phyloP scores from a whole-genome alignment of 2,888 invertebrate genomes.

The Frankliniella intonsa region DNA sequence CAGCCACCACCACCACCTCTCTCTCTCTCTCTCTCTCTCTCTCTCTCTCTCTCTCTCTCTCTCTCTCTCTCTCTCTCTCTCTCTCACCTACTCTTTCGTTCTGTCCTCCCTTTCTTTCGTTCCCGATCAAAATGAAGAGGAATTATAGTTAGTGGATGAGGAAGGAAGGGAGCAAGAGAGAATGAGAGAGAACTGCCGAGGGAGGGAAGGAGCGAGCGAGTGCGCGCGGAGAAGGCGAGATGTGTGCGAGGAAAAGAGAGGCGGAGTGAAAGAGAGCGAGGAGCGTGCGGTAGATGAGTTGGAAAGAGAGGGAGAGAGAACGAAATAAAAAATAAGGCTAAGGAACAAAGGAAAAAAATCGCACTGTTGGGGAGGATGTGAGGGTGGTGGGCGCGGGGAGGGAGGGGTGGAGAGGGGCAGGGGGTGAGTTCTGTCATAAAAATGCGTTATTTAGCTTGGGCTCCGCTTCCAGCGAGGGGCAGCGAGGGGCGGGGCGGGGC shows the following conservation, averaged over 20 bases:
- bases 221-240: too few species aligned
- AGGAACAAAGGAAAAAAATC: slow-evolving; percentile 27
- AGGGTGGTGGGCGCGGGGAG: neutral
- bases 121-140: slow-evolving; percentile 25
- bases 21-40: too few species aligned
- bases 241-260: neutral
- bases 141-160: slow-evolving; percentile 25
- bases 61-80: neutral
- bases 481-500: neutral
- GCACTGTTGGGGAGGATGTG: slow-evolving; percentile 16
- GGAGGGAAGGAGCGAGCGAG: neutral
- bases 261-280: neutral
- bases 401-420: neutral
- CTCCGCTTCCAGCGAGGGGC: slow-evolving; percentile 9
- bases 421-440: slow-evolving; percentile 25
- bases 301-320: neutral
- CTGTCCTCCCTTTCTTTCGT: neutral
- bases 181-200: neutral
- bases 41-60: neutral
- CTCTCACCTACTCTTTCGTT: neutral
- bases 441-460: slow-evolving; percentile 26
- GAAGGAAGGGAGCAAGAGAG: neutral
- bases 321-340: slow-evolving; percentile 25
- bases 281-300: too few species aligned
- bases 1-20: too few species aligned